These are phyloP conservation scores for Drosophila repletoides DNA, from an alignment of 1,140 invertebrate genomes.

Conservation along the genomic window DNA sequence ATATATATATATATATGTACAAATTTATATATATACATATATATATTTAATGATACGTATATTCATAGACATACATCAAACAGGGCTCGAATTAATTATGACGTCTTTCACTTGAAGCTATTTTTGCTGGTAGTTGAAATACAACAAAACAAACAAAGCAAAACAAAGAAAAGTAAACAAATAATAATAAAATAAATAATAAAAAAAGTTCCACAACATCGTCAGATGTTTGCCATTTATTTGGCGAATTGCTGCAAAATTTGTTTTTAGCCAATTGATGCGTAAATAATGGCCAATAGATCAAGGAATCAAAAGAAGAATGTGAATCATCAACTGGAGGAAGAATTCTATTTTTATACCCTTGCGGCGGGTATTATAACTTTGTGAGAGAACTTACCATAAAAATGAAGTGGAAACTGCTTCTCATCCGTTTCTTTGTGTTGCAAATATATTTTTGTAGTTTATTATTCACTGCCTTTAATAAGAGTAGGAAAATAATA, in stretches of 20 bases:
- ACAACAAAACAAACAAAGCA: not conserved
- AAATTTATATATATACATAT: not conserved
- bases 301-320: not conserved
- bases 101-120: conserved; percentile 11
- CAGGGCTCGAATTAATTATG: conserved; percentile 1
- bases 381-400: too few species aligned
- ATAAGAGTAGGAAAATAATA: too few species aligned
- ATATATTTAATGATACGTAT: too few species aligned
- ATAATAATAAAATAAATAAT: not conserved
- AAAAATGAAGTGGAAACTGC: too few species aligned
- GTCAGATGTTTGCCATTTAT: not conserved
- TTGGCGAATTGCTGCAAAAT: not conserved
- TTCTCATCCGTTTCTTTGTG: too few species aligned
- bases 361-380: too few species aligned
- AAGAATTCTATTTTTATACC: too few species aligned
- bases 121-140: not conserved
- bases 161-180: not conserved
- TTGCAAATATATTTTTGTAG: too few species aligned
- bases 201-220: not conserved
- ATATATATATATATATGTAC: not conserved
- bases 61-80: too few species aligned
- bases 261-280: not conserved
- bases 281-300: not conserved
- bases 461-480: too few species aligned
- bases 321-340: not conserved